Evolutionary conservation across 2,113 vertebrate species (phyloP).

Genomic region (Pithys albifrons): DNA sequence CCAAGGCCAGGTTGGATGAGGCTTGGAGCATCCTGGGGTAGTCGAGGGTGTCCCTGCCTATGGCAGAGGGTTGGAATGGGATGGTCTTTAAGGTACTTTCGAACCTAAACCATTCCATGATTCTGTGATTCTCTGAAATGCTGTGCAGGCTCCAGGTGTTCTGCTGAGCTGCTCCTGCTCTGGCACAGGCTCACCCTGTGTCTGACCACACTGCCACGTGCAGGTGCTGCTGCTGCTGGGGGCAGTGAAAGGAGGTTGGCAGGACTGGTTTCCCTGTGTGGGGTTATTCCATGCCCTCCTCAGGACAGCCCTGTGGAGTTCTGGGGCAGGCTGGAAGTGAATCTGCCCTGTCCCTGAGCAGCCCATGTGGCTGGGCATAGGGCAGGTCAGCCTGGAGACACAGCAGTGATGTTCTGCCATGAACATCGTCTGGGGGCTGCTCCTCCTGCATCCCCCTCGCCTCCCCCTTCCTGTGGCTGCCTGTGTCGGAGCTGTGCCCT

Average conservation of each 20-base stretch:
- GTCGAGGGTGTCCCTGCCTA: not conserved
- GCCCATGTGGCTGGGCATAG: fast-evolving
- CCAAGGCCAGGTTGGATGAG: not conserved
- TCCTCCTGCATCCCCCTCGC: not conserved
- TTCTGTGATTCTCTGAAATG: not conserved
- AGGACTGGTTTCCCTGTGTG: not conserved
- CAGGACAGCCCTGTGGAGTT: not conserved
- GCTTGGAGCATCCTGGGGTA: fast-evolving
- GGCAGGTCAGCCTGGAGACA: not conserved
- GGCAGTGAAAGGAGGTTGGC: fast-evolving
- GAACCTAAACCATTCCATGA: not conserved
- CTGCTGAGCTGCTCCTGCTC: not conserved
- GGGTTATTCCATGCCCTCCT: not conserved
- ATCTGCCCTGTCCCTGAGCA: not conserved
- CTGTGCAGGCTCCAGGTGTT: not conserved
- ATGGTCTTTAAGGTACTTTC: not conserved
- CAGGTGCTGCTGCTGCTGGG: not conserved
- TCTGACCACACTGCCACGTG: not conserved
- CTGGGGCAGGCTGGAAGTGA: not conserved
- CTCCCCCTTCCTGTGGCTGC: not conserved
- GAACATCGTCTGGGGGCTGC: fast-evolving
- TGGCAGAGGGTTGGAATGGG: not conserved
- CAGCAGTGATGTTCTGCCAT: not conserved
- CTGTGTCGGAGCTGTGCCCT: not conserved
- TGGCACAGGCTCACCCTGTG: not conserved